Conservation (phyloP, 2,113 vertebrate species). For the Channa maculata region DNA sequence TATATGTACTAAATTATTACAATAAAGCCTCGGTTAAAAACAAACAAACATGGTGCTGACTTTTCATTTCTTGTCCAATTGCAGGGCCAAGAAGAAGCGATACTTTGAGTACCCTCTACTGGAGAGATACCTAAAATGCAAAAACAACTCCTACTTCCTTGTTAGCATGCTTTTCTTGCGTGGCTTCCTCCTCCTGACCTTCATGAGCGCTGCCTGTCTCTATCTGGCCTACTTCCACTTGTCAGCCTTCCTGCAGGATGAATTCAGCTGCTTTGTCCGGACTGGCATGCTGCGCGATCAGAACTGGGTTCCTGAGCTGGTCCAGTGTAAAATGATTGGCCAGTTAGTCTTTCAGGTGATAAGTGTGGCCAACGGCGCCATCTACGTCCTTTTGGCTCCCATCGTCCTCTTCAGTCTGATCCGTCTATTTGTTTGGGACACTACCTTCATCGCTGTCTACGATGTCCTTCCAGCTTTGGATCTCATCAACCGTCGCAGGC, state of each 20-base stretch:
- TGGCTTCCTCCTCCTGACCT: conserved; percentile 90
- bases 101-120: conserved; percentile 98
- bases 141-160: conserved; percentile 90
- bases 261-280: conserved; percentile 94
- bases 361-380: conserved; percentile 85
- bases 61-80: conserved; percentile 24
- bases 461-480: conserved; percentile 95
- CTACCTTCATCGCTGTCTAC: conserved; percentile 90
- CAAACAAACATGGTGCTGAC: conserved; percentile 7
- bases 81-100: conserved; percentile 91
- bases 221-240: conserved; percentile 95
- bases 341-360: conserved; percentile 92
- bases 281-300: conserved; percentile 86
- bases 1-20: too few relatives aligned
- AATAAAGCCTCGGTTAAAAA: too few relatives aligned
- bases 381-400: conserved; percentile 89
- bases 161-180: conserved; percentile 90
- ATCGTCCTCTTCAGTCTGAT: conserved; percentile 90
- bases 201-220: conserved; percentile 89
- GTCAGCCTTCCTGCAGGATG: conserved; percentile 90
- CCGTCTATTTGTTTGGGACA: conserved; percentile 94
- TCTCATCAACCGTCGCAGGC: conserved; percentile 88
- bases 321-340: conserved; percentile 92
- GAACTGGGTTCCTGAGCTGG: conserved; percentile 81
- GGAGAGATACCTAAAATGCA: conserved; percentile 93